phyloP scores from a whole-genome alignment of 2,888 invertebrate genomes.

The Hemistola chrysoprasaria region DNA sequence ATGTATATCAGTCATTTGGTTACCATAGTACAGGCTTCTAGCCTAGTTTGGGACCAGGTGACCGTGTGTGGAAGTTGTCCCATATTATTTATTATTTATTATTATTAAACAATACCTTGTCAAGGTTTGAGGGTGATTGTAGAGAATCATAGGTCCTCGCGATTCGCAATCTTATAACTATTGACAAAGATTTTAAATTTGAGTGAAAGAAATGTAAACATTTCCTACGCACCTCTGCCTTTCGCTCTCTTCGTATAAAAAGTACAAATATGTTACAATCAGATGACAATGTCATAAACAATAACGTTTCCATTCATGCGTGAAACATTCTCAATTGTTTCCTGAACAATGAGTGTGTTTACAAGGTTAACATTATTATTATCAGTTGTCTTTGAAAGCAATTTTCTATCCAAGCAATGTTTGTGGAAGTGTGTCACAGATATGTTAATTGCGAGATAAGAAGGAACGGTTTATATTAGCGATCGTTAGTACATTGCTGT shows the following conservation, averaged over 20 bases:
- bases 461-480: slow-evolving; percentile 1
- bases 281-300: slow-evolving; percentile 15
- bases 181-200: slow-evolving; percentile 7
- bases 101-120: slow-evolving; percentile 30
- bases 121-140: slow-evolving; percentile 26
- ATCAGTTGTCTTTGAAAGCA: slow-evolving; percentile 6
- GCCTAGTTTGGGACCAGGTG: too few relatives aligned
- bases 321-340: slow-evolving; percentile 4
- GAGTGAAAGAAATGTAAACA: slow-evolving; percentile 2
- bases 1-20: too few relatives aligned
- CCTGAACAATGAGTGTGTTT: slow-evolving; percentile 7
- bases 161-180: slow-evolving; percentile 13
- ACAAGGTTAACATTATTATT: slow-evolving; percentile 4
- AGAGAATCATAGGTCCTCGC: slow-evolving; percentile 4
- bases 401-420: slow-evolving; percentile 1
- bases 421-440: slow-evolving; percentile 6
- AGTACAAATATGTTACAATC: slow-evolving; percentile 11
- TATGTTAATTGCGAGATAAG: slow-evolving; percentile 8
- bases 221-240: slow-evolving; percentile 17
- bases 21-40: too few relatives aligned
- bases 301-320: slow-evolving; percentile 10
- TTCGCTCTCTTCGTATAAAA: slow-evolving; percentile 15
- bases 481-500: slow-evolving; percentile 9
- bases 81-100: too few relatives aligned
- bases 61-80: too few relatives aligned